These are phyloP conservation scores for Ornithoptera alexandrae DNA, from an alignment of 2,888 invertebrate genomes.

Conservation along the genomic window DNA sequence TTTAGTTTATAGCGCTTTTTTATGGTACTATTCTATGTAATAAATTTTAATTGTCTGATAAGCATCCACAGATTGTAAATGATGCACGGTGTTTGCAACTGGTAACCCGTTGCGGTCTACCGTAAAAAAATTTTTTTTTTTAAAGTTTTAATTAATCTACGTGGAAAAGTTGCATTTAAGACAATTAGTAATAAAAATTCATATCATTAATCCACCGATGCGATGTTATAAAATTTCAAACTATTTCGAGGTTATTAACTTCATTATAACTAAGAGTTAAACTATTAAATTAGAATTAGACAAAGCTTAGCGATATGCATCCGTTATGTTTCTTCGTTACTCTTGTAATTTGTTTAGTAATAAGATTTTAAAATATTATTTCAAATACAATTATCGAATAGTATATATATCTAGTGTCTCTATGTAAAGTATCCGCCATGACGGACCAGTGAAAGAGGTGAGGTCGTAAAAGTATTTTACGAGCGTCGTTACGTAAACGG, in stretches of 20 bases:
- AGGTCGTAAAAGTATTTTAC: constrained; percentile 27
- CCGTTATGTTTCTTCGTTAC: background rate
- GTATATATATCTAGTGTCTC: background rate
- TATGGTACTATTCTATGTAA: constrained; percentile 35
- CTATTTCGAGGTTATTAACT: constrained; percentile 23
- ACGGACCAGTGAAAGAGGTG: constrained; percentile 18
- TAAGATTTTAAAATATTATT: background rate
- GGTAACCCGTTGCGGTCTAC: constrained; percentile 6
- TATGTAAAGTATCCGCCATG: constrained; percentile 11
- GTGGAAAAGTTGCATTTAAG: constrained; percentile 35
- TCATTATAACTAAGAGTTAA: constrained; percentile 6
- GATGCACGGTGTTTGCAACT: constrained; percentile 22
- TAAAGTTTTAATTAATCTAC: constrained; percentile 37
- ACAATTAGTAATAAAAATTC: constrained; percentile 40
- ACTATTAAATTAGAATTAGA: background rate
- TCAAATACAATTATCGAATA: background rate
- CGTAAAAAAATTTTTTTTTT: constrained; percentile 17
- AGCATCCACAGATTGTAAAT: constrained; percentile 37
- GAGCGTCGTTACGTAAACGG: constrained; percentile 24
- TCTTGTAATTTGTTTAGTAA: background rate
- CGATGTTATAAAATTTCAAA: constrained; percentile 12
- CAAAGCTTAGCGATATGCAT: background rate
- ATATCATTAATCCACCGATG: constrained; percentile 24
- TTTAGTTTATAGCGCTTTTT: constrained; percentile 8
- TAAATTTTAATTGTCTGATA: constrained; percentile 41